These are phyloP conservation scores for Rhipidura dahli DNA, from an alignment of 2,113 vertebrate species.

Conservation along the genomic window DNA sequence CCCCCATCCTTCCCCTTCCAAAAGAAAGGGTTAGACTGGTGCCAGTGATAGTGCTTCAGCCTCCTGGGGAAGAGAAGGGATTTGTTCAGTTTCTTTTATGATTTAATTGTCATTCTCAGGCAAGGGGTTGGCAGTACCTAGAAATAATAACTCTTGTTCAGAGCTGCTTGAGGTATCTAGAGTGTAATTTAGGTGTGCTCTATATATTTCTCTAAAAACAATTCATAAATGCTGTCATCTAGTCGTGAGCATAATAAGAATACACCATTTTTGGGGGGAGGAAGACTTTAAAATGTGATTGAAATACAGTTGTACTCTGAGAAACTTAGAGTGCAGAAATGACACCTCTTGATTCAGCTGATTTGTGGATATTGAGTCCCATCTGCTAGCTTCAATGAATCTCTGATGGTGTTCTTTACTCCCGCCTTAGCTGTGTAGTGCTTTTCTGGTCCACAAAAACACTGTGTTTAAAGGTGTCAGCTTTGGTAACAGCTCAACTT, in stretches of 20 bases:
- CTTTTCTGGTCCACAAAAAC: constrained; percentile 3
- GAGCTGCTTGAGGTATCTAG: neutral
- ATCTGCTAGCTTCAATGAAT: constrained; percentile 40
- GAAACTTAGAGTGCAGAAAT: constrained; percentile 20
- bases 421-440: neutral
- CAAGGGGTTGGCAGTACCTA: neutral
- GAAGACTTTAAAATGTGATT: constrained; percentile 30
- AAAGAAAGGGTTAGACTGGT: neutral
- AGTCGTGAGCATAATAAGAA: neutral
- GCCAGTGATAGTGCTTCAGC: neutral
- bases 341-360: constrained; percentile 32
- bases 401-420: neutral
- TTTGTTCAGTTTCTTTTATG: neutral
- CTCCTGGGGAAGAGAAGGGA: neutral
- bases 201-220: neutral
- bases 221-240: constrained; percentile 3
- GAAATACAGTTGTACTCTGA: neutral
- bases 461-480: neutral
- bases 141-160: neutral
- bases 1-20: neutral
- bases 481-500: neutral
- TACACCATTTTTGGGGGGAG: neutral
- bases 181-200: neutral
- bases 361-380: constrained; percentile 29
- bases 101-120: neutral